A percentile compares a stretch with the other conserved stretches of the same genome.
phyloP scores from a whole-genome alignment of 2,113 vertebrate species.

The Poeciliopsis prolifica region DNA sequence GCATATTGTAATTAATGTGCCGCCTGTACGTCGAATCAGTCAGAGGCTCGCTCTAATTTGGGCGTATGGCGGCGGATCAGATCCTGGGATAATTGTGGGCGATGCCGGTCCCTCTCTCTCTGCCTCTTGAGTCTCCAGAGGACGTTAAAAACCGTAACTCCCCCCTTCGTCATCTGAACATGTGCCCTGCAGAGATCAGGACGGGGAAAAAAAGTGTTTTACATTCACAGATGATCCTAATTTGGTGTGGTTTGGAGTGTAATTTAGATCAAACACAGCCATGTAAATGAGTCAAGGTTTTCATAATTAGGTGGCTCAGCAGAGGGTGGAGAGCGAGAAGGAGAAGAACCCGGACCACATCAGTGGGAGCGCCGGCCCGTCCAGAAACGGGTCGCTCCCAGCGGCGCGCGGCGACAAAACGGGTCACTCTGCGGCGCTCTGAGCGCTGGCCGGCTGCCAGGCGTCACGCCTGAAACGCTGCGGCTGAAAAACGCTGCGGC shows the following conservation, averaged over 20 bases:
- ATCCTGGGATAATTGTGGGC: slow-evolving; percentile 80
- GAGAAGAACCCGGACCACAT: slow-evolving; percentile 86
- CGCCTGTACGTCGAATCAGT: slow-evolving; percentile 62
- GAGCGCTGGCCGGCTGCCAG: slow-evolving; percentile 88
- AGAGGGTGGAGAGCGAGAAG: slow-evolving; percentile 69
- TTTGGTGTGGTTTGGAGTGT: slow-evolving; percentile 99
- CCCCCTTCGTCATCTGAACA: slow-evolving; percentile 91
- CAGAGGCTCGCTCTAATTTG: slow-evolving; percentile 68
- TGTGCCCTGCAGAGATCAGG: slow-evolving; percentile 90
- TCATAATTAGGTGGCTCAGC: slow-evolving; percentile 98
- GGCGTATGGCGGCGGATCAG: slow-evolving; percentile 65
- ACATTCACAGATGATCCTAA: slow-evolving; percentile 99
- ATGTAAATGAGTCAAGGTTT: slow-evolving; percentile 99
- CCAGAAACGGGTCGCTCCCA: slow-evolving; percentile 79
- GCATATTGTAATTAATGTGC: slow-evolving; percentile 74
- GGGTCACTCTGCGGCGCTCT: slow-evolving; percentile 94
- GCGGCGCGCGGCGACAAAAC: slow-evolving; percentile 90
- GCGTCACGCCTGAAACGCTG: slow-evolving; percentile 3
- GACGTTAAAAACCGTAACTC: slow-evolving; percentile 90
- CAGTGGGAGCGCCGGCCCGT: slow-evolving; percentile 86
- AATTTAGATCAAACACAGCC: slow-evolving; percentile 99
- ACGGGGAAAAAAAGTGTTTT: slow-evolving; percentile 84
- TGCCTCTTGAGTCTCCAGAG: slow-evolving; percentile 84
- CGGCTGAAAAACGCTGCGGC: no score
- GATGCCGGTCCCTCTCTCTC: slow-evolving; percentile 77